Evolutionary conservation across 2,888 invertebrate genomes (phyloP).

Genomic region (Plebejus anna): DNA sequence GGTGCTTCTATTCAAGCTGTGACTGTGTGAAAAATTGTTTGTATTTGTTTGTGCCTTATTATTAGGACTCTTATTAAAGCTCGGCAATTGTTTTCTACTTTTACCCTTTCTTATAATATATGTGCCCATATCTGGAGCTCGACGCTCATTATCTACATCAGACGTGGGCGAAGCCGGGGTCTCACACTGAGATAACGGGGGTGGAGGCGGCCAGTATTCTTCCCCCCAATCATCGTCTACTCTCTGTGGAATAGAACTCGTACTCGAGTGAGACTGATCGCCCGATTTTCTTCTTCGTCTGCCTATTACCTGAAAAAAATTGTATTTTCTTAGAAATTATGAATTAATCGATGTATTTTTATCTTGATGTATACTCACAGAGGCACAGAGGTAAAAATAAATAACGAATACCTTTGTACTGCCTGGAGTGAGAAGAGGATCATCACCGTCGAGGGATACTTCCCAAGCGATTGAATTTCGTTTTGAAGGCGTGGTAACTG

Average conservation of each 20-base stretch:
- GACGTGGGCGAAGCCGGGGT: constrained; percentile 85
- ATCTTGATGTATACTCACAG: too few relatives aligned
- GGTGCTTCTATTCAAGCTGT: constrained; percentile 71
- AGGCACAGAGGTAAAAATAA: not conserved
- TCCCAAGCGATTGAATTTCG: constrained; percentile 93
- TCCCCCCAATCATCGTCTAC: constrained; percentile 81
- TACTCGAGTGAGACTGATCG: constrained; percentile 82
- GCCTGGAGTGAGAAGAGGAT: constrained; percentile 84
- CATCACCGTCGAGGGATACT: constrained; percentile 87
- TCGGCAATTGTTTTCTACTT: constrained; percentile 83
- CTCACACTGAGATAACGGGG: constrained; percentile 81
- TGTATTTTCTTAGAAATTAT: too few relatives aligned
- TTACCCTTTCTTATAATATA: constrained; percentile 89
- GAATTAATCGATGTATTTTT: too few relatives aligned
- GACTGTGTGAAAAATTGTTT: constrained; percentile 63
- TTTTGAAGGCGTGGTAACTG: constrained; percentile 81
- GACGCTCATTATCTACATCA: constrained; percentile 71
- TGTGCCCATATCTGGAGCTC: constrained; percentile 82
- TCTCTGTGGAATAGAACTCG: constrained; percentile 85
- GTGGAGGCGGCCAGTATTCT: constrained; percentile 87
- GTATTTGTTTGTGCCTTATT: constrained; percentile 62
- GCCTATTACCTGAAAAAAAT: constrained; percentile 75
- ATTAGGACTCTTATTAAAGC: constrained; percentile 73
- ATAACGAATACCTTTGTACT: constrained; percentile 79
- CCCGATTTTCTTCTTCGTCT: constrained; percentile 78